A percentile compares a stretch with the other conserved stretches of the same genome.
Evolutionary conservation across 1,140 invertebrate genomes (phyloP).

Genomic region (Drosophila sp.): DNA sequence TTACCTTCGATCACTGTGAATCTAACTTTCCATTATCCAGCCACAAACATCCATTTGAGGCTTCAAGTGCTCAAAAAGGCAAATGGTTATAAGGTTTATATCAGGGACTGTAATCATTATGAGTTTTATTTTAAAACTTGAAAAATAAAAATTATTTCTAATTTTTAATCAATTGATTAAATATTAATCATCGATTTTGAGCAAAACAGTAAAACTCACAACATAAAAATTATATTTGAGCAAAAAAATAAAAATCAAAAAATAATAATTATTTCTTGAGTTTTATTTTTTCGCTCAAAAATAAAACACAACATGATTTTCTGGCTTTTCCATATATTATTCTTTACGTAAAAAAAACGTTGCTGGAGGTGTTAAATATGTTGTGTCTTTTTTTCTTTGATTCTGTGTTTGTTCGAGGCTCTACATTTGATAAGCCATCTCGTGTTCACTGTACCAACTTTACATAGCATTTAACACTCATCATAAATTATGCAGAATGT

Average conservation of each 20-base stretch:
- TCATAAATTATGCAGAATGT: slow-evolving; percentile 76
- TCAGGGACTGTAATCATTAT: no score
- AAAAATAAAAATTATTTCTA: no score
- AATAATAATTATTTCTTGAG: no score
- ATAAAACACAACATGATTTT: no score
- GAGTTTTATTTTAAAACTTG: no score
- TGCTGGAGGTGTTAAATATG: slow-evolving; percentile 63
- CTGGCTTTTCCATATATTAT: no score
- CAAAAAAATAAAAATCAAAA: no score
- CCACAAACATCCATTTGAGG: background rate
- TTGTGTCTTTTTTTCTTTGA: slow-evolving; percentile 28
- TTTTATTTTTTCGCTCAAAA: no score
- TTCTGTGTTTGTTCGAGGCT: slow-evolving; percentile 39
- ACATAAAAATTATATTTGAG: no score
- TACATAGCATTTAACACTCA: slow-evolving; percentile 68
- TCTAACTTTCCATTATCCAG: background rate
- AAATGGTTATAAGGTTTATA: slow-evolving; percentile 20
- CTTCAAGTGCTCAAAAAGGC: slow-evolving; percentile 13
- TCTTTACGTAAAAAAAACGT: background rate
- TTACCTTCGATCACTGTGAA: slow-evolving; percentile 15
- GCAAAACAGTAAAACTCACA: no score
- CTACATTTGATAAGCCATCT: slow-evolving; percentile 59
- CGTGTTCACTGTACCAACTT: slow-evolving; percentile 49
- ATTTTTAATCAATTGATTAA: no score
- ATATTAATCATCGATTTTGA: no score